These are phyloP conservation scores for Cebidichthys violaceus DNA, from an alignment of 2,113 vertebrate species.

Conservation along the genomic window DNA sequence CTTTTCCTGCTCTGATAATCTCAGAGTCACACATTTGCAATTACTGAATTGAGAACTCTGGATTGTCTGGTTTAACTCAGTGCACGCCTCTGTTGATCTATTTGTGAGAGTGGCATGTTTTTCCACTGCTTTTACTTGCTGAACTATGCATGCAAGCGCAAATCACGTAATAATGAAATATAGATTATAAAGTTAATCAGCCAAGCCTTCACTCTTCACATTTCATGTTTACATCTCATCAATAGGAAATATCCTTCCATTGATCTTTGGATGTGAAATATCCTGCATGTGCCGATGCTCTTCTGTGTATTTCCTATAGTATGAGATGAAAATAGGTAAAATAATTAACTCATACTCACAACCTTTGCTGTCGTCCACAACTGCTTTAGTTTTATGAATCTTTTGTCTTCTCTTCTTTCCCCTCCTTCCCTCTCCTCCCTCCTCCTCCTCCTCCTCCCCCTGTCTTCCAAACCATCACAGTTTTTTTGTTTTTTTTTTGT, in stretches of 20 bases:
- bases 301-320: slow-evolving; percentile 23
- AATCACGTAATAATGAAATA: neutral
- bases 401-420: slow-evolving; percentile 77
- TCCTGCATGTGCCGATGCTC: slow-evolving; percentile 26
- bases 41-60: slow-evolving; percentile 27
- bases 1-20: slow-evolving; percentile 23
- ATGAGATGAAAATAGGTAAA: slow-evolving; percentile 35
- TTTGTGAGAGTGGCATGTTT: slow-evolving; percentile 28
- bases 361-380: slow-evolving; percentile 75
- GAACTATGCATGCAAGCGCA: slow-evolving; percentile 20
- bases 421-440: slow-evolving; percentile 65
- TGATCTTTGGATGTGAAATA: slow-evolving; percentile 31
- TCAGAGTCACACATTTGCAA: slow-evolving; percentile 36
- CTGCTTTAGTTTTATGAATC: slow-evolving; percentile 75
- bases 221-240: slow-evolving; percentile 18
- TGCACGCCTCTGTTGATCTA: slow-evolving; percentile 31
- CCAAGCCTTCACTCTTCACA: neutral
- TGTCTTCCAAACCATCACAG: slow-evolving; percentile 46
- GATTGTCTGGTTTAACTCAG: slow-evolving; percentile 21
- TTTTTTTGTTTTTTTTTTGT: slow-evolving; percentile 51
- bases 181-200: slow-evolving; percentile 3
- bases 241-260: neutral
- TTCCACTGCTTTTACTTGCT: slow-evolving; percentile 14
- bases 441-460: slow-evolving; percentile 51
- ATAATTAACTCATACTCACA: slow-evolving; percentile 77